Percentiles rank a stretch among this genome's conserved stretches.
These are phyloP conservation scores for Palloptera scutellata DNA, from an alignment of 2,888 invertebrate genomes.

Conservation along the genomic window DNA sequence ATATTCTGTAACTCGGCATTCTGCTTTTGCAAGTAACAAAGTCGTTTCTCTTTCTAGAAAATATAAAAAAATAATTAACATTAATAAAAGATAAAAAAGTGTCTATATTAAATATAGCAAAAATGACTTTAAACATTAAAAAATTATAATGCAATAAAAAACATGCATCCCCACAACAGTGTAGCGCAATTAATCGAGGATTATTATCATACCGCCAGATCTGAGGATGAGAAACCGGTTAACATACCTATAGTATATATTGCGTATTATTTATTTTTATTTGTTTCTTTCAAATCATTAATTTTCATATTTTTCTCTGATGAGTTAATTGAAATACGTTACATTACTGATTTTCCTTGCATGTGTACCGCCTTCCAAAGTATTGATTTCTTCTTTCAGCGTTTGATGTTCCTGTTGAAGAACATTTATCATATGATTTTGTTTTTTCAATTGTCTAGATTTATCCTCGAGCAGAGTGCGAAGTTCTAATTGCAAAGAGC, in stretches of 20 bases:
- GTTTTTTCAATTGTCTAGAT: constrained; percentile 57
- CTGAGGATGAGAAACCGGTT: too few species aligned
- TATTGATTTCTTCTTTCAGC: constrained; percentile 54
- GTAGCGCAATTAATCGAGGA: too few species aligned
- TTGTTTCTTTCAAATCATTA: background rate
- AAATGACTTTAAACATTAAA: too few species aligned
- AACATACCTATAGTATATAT: too few species aligned
- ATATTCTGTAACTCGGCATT: constrained; percentile 50
- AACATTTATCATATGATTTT: constrained; percentile 58
- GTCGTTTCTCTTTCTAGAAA: constrained; percentile 51
- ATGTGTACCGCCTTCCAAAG: constrained; percentile 58
- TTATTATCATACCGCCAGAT: too few species aligned
- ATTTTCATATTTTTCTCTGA: too few species aligned
- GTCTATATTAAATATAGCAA: too few species aligned
- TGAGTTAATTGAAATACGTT: constrained; percentile 3
- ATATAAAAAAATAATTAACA: background rate
- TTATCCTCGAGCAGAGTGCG: constrained; percentile 57
- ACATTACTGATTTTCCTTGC: constrained; percentile 56
- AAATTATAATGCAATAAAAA: too few species aligned
- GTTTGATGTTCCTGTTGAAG: constrained; percentile 59
- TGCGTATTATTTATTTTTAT: too few species aligned
- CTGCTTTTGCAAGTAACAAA: constrained; percentile 49
- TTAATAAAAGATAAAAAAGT: too few species aligned
- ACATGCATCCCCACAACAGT: too few species aligned
- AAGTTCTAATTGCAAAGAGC: constrained; percentile 56